Base-by-base conservation (phyloP, 2,888 invertebrate genomes). In the Hermaeophaga mercurialis region DNA sequence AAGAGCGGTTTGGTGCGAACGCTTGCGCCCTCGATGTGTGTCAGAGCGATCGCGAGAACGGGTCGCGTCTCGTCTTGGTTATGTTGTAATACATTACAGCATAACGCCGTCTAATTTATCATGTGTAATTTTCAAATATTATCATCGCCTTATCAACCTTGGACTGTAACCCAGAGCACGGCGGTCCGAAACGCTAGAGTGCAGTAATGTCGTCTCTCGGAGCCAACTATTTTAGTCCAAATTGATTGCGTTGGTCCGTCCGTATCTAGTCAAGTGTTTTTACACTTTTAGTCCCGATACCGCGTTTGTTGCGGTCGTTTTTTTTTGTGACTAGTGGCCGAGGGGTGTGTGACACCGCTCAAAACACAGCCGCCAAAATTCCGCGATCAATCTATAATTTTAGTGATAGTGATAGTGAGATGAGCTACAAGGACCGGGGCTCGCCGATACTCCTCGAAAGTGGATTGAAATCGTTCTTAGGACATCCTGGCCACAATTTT, bases 381-480 rank as follows among this genome's bases (percentile, higher is more conserved):
- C 77, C 77, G 74, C 77, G 77, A 70, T 74, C 75, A 71, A 69
- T 68, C 61, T 76, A 75, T 68, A 75, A 75, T 73, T 77, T 77
- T 61, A 77, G 77, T 77, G 77, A 78, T 66, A 77, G 77, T 77
- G 77, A 77, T 67, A 82, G 84, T 86, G 87, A 85, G 84, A 91
- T 91, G 91, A 90, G 90, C 83, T 90, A 90, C 85, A 90, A 90
- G 85, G 90, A 90, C 85, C 88, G 89, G 82, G 75, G 73, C 71
- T 91, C 90, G 83, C 90, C 90, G 80, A 90, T 89, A 84, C 86
- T 91, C 80, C 86, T 90, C 83, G 90, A 91, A 85, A 89, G 88
- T 83, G 90, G 90, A 82, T 84, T 88, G 78, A 90, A 91, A 85
- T 90, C 90, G 75, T 87, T 90, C 81, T 87, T 91, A 79, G 87